Evolutionary conservation across 2,888 invertebrate species (phyloP).

Genomic region (Galeopsomyia nigrocyanea): DNA sequence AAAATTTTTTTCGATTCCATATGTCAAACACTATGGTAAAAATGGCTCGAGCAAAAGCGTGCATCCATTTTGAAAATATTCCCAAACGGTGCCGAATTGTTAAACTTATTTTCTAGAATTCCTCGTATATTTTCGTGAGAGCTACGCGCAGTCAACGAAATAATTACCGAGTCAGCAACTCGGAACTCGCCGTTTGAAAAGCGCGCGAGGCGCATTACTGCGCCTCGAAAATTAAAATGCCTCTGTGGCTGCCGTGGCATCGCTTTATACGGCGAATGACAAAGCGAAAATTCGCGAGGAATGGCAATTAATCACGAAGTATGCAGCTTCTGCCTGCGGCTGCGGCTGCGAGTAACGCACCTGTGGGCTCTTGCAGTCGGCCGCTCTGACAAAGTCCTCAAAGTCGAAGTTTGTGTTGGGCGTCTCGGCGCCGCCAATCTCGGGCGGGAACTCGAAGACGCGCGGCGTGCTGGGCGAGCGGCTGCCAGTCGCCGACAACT

Average conservation of each 20-base stretch:
- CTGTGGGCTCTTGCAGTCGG: constrained; percentile 46
- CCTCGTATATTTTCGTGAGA: too few relatives aligned
- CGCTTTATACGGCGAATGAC: too few relatives aligned
- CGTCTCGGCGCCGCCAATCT: constrained; percentile 56
- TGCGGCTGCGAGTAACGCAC: constrained; percentile 19
- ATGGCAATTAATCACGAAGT: not conserved
- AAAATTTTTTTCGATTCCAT: too few relatives aligned
- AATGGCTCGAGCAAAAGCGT: too few relatives aligned
- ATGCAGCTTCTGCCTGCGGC: not conserved
- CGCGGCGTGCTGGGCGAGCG: constrained; percentile 72
- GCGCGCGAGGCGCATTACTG: not conserved
- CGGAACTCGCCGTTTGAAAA: too few relatives aligned
- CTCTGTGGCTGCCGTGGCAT: constrained; percentile 8
- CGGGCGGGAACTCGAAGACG: constrained; percentile 63
- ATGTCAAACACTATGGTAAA: too few relatives aligned
- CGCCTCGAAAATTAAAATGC: not conserved
- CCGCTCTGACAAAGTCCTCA: constrained; percentile 54
- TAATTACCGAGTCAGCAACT: too few relatives aligned
- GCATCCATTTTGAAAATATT: too few relatives aligned
- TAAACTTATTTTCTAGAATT: too few relatives aligned
- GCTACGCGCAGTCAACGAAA: too few relatives aligned
- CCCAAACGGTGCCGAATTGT: too few relatives aligned
- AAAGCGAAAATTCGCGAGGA: not conserved
- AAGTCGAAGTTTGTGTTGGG: constrained; percentile 60
- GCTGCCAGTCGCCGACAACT: constrained; percentile 65